Evolutionary conservation across 2,113 vertebrate species (phyloP).

Genomic region (Madoqua kirkii): DNA sequence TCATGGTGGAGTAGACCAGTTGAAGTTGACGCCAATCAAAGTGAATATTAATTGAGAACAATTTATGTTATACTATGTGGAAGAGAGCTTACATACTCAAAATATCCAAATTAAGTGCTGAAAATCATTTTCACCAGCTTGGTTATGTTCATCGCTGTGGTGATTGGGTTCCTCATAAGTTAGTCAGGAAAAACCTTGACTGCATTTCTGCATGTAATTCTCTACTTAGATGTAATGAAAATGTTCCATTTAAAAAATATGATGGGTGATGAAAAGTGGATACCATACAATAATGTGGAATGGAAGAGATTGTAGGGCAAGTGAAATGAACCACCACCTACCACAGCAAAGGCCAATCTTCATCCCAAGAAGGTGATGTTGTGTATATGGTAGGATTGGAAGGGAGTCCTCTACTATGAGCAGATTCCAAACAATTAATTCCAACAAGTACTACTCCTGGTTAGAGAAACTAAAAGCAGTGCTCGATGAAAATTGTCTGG

Average conservation of each 20-base stretch:
- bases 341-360: not conserved
- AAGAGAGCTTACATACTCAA: not conserved
- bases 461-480: not conserved
- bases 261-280: not conserved
- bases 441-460: not conserved
- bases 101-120: not conserved
- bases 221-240: not conserved
- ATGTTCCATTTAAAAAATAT: not conserved
- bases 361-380: not conserved
- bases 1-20: not conserved
- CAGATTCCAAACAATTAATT: not conserved
- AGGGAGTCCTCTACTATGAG: not conserved
- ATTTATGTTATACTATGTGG: not conserved
- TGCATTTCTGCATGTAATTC: not conserved
- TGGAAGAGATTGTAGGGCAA: not conserved
- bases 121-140: not conserved
- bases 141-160: not conserved
- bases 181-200: not conserved
- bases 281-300: not conserved
- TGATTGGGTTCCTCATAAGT: not conserved
- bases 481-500: not conserved
- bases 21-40: not conserved
- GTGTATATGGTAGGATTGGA: not conserved
- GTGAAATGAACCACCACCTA: not conserved
- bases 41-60: not conserved